These are phyloP conservation scores for Emydocephalus ijimae DNA, from an alignment of 2,113 vertebrate species.

Conservation along the genomic window DNA sequence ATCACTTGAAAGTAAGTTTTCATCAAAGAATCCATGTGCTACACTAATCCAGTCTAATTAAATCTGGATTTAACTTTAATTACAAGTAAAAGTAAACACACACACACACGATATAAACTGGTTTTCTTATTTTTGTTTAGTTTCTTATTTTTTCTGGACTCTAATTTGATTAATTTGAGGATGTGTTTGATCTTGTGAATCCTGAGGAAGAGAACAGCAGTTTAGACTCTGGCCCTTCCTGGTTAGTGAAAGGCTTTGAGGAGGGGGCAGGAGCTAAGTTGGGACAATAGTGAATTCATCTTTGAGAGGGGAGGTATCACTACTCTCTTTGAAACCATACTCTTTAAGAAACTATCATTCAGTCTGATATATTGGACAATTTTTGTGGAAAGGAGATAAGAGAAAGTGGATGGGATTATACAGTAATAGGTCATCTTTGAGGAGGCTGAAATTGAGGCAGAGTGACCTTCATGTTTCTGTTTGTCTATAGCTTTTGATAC, in stretches of 20 bases:
- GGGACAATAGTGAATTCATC: not conserved
- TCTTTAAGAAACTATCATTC: not conserved
- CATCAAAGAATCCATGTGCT: not conserved
- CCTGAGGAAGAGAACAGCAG: conserved; percentile 28
- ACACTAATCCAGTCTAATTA: not conserved
- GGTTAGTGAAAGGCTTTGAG: not conserved
- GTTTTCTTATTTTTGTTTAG: conserved; percentile 38
- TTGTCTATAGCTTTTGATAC: not conserved
- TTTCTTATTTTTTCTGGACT: conserved; percentile 40
- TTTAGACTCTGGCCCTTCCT: not conserved
- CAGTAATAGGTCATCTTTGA: not conserved
- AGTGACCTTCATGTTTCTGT: not conserved
- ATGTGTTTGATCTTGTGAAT: conserved; percentile 22
- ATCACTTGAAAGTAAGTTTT: not conserved
- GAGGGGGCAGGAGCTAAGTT: not conserved
- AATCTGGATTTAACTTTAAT: not conserved
- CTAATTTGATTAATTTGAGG: conserved; percentile 10
- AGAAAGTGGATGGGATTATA: not conserved
- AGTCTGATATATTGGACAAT: not conserved
- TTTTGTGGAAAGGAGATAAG: not conserved
- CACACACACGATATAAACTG: conserved; percentile 27
- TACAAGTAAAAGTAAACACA: not conserved
- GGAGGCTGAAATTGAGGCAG: not conserved
- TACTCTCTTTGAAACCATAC: not conserved
- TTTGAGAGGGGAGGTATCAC: not conserved